phyloP scores from a whole-genome alignment of 1,140 invertebrate genomes.

The Drosophila neocordata region DNA sequence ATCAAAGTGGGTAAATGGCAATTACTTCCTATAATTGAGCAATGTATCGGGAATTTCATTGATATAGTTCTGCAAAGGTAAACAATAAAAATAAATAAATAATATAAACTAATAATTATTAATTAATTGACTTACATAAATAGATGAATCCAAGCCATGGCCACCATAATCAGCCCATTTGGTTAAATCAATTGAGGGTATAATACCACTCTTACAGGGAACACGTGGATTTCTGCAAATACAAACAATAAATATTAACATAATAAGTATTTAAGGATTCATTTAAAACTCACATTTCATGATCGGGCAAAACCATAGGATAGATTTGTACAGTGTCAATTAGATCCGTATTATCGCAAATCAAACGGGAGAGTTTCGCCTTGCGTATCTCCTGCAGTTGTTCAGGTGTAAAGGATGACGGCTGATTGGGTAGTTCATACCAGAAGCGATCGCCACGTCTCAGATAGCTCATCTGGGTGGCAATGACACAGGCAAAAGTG shows the following conservation, averaged over 20 bases:
- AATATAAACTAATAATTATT: accelerated
- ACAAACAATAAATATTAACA: not conserved
- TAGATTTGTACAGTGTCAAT: slow-evolving; percentile 96
- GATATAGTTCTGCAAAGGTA: slow-evolving; percentile 71
- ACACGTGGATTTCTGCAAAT: slow-evolving; percentile 91
- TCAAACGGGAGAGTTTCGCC: slow-evolving; percentile 91
- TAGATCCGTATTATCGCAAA: slow-evolving; percentile 97
- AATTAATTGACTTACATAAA: slow-evolving; percentile 85
- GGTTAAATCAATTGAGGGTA: slow-evolving; percentile 92
- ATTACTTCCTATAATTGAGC: slow-evolving; percentile 78
- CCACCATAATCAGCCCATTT: slow-evolving; percentile 92
- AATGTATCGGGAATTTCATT: slow-evolving; percentile 82
- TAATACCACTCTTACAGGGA: slow-evolving; percentile 92
- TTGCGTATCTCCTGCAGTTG: slow-evolving; percentile 96
- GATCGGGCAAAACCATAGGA: slow-evolving; percentile 95
- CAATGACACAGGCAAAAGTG: slow-evolving; percentile 97
- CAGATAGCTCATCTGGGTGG: slow-evolving; percentile 96
- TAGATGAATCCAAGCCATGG: slow-evolving; percentile 84
- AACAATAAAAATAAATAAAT: slow-evolving; percentile 3
- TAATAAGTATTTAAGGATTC: no score
- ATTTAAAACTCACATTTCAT: slow-evolving; percentile 96
- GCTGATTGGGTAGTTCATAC: slow-evolving; percentile 96
- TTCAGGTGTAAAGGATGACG: slow-evolving; percentile 94
- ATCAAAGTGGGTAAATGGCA: slow-evolving; percentile 19
- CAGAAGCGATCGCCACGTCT: slow-evolving; percentile 97